Percentiles rank a stretch among this genome's conserved stretches.
phyloP scores from a whole-genome alignment of 2,888 invertebrate species.

The Metallyticus violacea region DNA sequence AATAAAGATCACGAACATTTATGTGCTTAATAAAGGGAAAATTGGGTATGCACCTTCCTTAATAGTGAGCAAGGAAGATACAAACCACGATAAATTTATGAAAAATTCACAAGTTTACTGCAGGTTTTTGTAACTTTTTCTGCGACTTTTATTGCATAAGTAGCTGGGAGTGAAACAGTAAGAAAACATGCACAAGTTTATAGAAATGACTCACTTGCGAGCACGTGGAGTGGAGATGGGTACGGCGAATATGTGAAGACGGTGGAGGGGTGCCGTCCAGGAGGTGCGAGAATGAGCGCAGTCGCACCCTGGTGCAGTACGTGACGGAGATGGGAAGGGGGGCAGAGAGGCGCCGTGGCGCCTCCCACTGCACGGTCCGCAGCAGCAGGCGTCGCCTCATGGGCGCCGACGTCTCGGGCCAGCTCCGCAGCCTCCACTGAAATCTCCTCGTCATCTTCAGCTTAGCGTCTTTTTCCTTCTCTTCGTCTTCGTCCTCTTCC shows the following conservation, averaged over 20 bases:
- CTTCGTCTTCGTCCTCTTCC: not conserved
- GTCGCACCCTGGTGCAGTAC: constrained; percentile 35
- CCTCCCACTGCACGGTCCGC: not conserved
- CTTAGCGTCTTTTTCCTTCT: no score
- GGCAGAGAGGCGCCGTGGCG: constrained; percentile 5
- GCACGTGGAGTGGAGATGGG: not conserved
- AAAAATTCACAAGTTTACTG: no score
- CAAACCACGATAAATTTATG: no score
- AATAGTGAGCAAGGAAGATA: no score
- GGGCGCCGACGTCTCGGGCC: constrained; percentile 1
- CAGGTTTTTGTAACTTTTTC: no score
- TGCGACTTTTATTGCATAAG: no score
- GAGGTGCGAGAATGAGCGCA: constrained; percentile 36
- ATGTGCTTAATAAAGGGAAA: no score
- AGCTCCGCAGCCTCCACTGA: not conserved
- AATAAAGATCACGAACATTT: no score
- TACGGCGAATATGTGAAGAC: not conserved
- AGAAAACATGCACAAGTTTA: no score
- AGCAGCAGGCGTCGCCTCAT: not conserved
- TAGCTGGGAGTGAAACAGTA: not conserved
- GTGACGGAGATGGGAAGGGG: constrained; percentile 25
- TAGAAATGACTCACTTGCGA: not conserved
- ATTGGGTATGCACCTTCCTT: no score
- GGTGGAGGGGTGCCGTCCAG: not conserved
- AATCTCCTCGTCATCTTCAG: not conserved